A percentile compares a stretch with the other conserved stretches of the same genome.
phyloP scores from a whole-genome alignment of 2,797 vertebrate genomes.

The Macropodus opercularis region DNA sequence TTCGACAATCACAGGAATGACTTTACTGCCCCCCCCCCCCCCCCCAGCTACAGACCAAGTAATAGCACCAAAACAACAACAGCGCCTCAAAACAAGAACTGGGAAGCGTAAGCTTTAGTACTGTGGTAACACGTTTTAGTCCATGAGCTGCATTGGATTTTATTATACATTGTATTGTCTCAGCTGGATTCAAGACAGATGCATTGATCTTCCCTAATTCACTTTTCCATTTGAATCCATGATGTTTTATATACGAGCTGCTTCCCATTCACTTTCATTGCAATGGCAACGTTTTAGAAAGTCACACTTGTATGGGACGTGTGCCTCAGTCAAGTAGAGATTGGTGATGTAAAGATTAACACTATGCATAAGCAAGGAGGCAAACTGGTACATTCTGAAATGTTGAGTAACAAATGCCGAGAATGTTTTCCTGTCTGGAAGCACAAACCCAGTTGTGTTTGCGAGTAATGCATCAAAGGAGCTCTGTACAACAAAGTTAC shows the following conservation, averaged over 20 bases:
- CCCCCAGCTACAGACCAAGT: background rate
- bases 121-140: background rate
- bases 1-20: background rate
- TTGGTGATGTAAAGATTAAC: conserved; percentile 46
- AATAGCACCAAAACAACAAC: background rate
- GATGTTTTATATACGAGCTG: background rate
- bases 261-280: background rate
- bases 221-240: background rate
- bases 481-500: conserved; percentile 58
- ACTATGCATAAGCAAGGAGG: conserved; percentile 25
- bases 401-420: conserved; percentile 47
- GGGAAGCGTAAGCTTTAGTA: background rate
- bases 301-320: conserved; percentile 18
- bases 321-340: conserved; percentile 24
- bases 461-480: conserved; percentile 65
- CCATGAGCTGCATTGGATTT: background rate
- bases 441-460: conserved; percentile 51
- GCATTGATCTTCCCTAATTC: too few relatives aligned
- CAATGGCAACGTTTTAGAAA: conserved; percentile 20
- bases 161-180: too few relatives aligned
- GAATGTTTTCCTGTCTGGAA: conserved; percentile 59
- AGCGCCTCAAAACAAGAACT: background rate
- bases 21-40: too few relatives aligned
- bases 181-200: background rate
- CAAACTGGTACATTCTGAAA: conserved; percentile 41